Conservation (phyloP, 92 coral and sea anemone species). For the Umimayanthus kanabou region DNA sequence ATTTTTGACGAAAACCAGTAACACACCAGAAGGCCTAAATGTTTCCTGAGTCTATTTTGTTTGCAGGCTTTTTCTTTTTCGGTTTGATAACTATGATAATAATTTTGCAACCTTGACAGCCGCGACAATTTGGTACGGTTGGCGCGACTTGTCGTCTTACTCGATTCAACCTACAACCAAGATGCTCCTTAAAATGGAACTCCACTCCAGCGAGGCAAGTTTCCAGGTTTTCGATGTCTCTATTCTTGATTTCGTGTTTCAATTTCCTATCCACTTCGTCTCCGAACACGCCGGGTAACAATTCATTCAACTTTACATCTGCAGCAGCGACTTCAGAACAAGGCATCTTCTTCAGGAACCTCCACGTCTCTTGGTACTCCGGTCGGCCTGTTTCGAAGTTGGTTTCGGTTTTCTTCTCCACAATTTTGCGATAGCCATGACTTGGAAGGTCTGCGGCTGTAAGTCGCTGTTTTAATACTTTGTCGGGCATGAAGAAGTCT, state of each 20-base stretch:
- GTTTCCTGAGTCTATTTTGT: no score
- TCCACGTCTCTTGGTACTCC: conserved; percentile 14
- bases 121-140: no score
- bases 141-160: background rate
- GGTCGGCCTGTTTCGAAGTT: conserved; percentile 17
- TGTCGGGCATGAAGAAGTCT: background rate
- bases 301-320: conserved; percentile 7
- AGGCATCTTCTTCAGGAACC: conserved; percentile 19
- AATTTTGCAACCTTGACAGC: no score
- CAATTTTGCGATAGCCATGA: conserved; percentile 13
- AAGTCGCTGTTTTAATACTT: background rate
- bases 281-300: conserved; percentile 14
- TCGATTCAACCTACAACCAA: background rate
- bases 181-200: background rate
- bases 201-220: conserved; percentile 18
- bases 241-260: conserved; percentile 8
- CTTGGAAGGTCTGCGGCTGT: conserved; percentile 19
- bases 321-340: conserved; percentile 27
- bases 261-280: conserved; percentile 7
- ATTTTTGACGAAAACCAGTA: no score
- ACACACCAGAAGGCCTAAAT: no score
- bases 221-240: background rate
- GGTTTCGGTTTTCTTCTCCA: no score
- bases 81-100: no score
- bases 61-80: no score